Conservation (phyloP, 2,113 vertebrate species). For the Ceyx melanurus region DNA sequence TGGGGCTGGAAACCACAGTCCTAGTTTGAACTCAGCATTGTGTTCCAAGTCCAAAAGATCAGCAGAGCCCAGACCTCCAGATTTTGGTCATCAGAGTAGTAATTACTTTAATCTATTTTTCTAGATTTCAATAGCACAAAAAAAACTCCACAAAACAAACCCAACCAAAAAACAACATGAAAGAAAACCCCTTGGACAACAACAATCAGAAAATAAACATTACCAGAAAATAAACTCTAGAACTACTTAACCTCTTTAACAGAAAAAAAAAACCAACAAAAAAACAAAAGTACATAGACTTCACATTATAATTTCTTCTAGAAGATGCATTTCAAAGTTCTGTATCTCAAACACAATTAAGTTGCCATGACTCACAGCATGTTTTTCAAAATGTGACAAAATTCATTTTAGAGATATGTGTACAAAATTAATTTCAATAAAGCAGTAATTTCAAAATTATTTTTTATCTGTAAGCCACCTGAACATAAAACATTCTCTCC, state of each 20-base stretch:
- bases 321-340: neutral
- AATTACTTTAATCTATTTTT: conserved; percentile 40
- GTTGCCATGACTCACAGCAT: neutral
- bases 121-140: conserved; percentile 27
- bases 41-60: conserved; percentile 38
- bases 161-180: neutral
- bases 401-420: neutral
- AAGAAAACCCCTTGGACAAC: neutral
- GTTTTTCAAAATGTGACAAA: neutral
- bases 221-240: neutral
- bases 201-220: neutral
- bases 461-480: neutral
- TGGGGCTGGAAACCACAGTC: conserved; percentile 46
- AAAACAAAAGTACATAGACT: neutral
- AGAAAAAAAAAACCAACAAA: neutral
- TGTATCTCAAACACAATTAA: neutral
- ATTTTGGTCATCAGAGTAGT: conserved; percentile 7
- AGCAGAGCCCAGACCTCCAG: conserved; percentile 28
- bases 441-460: neutral
- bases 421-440: neutral
- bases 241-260: neutral
- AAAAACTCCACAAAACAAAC: neutral
- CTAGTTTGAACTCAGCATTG: conserved; percentile 37
- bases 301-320: neutral
- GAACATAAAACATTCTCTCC: neutral